These are phyloP conservation scores for Synodontis membranacea DNA, from an alignment of 2,113 vertebrate genomes.

Conservation along the genomic window DNA sequence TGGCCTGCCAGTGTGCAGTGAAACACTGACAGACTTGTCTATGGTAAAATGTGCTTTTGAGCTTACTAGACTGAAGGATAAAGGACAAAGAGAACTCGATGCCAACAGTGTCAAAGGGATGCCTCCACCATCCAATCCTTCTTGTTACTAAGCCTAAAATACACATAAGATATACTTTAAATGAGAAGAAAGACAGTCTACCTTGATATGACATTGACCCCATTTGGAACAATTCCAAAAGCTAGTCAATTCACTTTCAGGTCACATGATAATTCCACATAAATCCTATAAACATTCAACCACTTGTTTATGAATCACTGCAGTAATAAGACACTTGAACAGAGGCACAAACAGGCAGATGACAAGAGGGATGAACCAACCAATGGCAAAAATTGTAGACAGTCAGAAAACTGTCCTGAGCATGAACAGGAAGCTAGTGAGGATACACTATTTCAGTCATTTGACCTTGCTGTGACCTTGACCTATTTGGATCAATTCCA, in stretches of 20 bases:
- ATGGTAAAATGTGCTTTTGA: not conserved
- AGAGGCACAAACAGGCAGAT: too few species aligned
- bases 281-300: not conserved
- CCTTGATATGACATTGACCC: not conserved
- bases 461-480: not conserved
- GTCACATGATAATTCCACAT: not conserved
- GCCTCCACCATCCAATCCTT: not conserved
- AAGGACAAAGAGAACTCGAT: not conserved
- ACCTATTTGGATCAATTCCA: not conserved
- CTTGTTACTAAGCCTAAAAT: not conserved
- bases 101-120: not conserved
- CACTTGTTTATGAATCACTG: not conserved
- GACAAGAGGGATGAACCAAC: too few species aligned
- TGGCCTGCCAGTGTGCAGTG: not conserved
- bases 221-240: not conserved
- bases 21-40: not conserved
- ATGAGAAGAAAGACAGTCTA: not conserved
- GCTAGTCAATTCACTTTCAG: not conserved
- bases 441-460: not conserved
- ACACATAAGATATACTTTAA: not conserved
- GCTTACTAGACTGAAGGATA: not conserved
- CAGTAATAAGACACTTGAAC: too few species aligned
- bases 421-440: too few species aligned
- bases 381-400: too few species aligned
- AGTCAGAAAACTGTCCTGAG: too few species aligned